Conservation (phyloP, 2,888 invertebrate species). For the Choristoneura rosaceana region DNA sequence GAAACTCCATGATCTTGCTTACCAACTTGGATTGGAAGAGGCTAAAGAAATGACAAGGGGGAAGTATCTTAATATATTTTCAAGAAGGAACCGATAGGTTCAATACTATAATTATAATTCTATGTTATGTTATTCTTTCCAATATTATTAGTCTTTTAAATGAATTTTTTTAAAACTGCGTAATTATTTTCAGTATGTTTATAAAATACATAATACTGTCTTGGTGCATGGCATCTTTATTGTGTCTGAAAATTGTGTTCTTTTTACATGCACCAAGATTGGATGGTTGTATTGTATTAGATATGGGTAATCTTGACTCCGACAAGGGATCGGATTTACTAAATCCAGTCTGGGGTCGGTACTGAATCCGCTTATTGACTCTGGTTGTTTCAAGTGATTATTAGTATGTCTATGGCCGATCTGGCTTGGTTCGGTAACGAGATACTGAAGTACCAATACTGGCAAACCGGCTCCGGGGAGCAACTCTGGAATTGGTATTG, state of each 20-base stretch:
- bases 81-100: slow-evolving; percentile 65
- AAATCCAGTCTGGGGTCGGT: too few species aligned
- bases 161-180: background rate
- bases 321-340: too few species aligned
- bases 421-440: too few species aligned
- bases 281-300: too few species aligned
- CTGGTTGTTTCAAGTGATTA: too few species aligned
- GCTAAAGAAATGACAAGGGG: slow-evolving; percentile 98
- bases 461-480: too few species aligned
- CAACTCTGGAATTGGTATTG: too few species aligned
- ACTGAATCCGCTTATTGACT: too few species aligned
- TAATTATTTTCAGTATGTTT: background rate
- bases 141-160: slow-evolving; percentile 8
- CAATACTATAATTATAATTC: background rate
- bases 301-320: too few species aligned
- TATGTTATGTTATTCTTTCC: slow-evolving; percentile 6
- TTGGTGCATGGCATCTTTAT: background rate
- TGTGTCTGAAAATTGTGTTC: background rate
- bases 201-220: background rate
- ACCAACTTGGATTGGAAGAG: slow-evolving; percentile 97
- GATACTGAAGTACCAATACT: too few species aligned
- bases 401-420: too few species aligned
- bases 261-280: too few species aligned
- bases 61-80: slow-evolving; percentile 95
- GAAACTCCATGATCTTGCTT: slow-evolving; percentile 96